A percentile compares a stretch with the other conserved stretches of the same genome.
Conservation (phyloP, 2,888 invertebrate genomes). For the Eulithis prunata region DNA sequence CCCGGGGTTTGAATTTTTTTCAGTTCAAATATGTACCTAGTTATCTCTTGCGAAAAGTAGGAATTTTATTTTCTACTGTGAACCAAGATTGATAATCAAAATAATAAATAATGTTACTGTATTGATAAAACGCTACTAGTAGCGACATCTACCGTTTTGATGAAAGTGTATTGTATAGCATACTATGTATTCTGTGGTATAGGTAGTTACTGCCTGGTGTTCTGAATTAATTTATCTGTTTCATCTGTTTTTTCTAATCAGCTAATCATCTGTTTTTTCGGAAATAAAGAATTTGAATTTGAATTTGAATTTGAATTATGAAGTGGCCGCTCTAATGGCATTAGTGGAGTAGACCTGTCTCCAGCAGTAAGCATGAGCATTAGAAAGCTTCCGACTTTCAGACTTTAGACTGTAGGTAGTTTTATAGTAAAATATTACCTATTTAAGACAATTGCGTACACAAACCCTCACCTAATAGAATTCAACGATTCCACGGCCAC, state of each 20-base stretch:
- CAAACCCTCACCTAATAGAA: constrained; percentile 54
- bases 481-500: constrained; percentile 65
- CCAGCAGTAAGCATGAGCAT: too few species aligned
- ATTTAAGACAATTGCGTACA: constrained; percentile 33
- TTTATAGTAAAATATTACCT: neutral
- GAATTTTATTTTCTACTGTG: neutral
- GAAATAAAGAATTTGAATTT: too few species aligned
- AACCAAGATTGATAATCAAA: neutral
- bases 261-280: too few species aligned
- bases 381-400: too few species aligned
- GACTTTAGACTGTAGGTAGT: too few species aligned
- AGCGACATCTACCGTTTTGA: constrained; percentile 24
- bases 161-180: neutral
- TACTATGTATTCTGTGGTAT: too few species aligned
- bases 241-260: too few species aligned
- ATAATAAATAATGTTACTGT: neutral
- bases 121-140: constrained; percentile 5
- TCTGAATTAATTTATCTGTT: neutral
- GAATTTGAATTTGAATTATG: too few species aligned
- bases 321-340: too few species aligned
- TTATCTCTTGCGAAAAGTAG: neutral
- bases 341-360: too few species aligned
- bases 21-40: neutral
- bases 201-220: neutral
- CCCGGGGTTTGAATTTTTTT: neutral